Evolutionary conservation across 2,113 vertebrate species (phyloP), one percentile per base, ranked within the genome.

Genomic region (Chinchilla lanigera): DNA sequence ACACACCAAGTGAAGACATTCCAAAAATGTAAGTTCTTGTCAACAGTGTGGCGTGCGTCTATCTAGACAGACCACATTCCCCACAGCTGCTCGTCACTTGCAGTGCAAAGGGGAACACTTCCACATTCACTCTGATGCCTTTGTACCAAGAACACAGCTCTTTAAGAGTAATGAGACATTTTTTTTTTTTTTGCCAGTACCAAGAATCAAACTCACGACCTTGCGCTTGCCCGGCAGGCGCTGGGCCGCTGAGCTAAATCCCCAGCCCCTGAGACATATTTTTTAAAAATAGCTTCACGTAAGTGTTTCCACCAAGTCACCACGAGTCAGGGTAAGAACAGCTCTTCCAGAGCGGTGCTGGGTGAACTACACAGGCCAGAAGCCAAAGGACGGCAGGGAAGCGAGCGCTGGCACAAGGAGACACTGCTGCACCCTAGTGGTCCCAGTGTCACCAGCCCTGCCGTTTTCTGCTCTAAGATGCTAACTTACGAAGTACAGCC

Each of bases 361-460:
- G 44, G 1, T 30, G 50, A 16, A 26, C 1, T 1, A 5, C 2
- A 5, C 2, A 22, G 38, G 13, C n/a, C 6, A 38, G 85, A 56
- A 50, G 44, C 65, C 54, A 52, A 4, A 11, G 38, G 41, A 47
- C 0, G 13, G 69, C 19, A 54, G 73, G 28, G 61, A 61, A n/a
- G 52, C 11, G 0, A 41, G 20, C 12, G 20, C 9, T 19, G 60
- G 54, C 24, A 35, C 17, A 5, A 20, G 0, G 56, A 89, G 60
- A 52, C 52, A 4, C 54, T 83, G 89, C 94, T 94, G 96, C 95
- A n/a, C 96, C 75, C 95, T 90, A 86, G 94, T 13, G 96, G 94
- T 12, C 50, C 69, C 26, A 24, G 26, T 4, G 54, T 5, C 52
- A 78, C 41, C 9, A 9, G 56, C 35, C 28, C 67, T 86, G n/a